Base-by-base conservation (phyloP, 2,113 vertebrate species). In the Suncus etruscus region DNA sequence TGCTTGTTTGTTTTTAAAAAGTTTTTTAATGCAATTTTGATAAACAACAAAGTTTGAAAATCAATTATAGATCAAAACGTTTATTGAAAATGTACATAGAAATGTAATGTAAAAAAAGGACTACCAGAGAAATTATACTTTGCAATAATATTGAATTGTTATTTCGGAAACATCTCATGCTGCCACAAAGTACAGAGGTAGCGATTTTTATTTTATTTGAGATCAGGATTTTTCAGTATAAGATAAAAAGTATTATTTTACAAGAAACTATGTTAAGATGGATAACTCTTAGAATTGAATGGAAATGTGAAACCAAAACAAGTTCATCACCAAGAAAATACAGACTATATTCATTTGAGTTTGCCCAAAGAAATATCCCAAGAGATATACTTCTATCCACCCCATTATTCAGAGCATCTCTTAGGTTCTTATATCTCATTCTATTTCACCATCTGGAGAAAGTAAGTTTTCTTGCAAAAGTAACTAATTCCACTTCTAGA, bases 161-260 rank as follows among this genome's bases (percentile, higher is more conserved):
- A 87, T 83, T 65, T 65, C 7, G 7, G 24, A 65, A 65, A 25
- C 12, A 6, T 25, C 61, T 83, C 68, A 77, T 61, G n/a, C 25
- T 83, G 5, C 78, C 18, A 39, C 45, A 65, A 77, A 72, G 25
- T 83, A 45, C 15, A 83, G 81, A 39, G 9, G 12, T 45, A 48
- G 48, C 22, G 3, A 29, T 70, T 24, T 50, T 79, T 79, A 79
- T 91, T 87, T 87, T 54, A 58, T 70, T 77, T 83, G 27, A 20
- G 87, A 31, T 61, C 79, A 77, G 70, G 73, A 72, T 83, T 29
- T 77, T 92, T 16, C 9, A 15, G 12, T n/a, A 45, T 45, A 20
- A 24, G 32, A 88, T 63, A 82, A 69, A 87, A 70, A 50, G n/a
- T 76, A 25, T n/a, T 78, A 65, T 54, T 81, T 50, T 45, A 51